phyloP scores from a whole-genome alignment of 2,113 vertebrate genomes.

The Athene cunicularia region DNA sequence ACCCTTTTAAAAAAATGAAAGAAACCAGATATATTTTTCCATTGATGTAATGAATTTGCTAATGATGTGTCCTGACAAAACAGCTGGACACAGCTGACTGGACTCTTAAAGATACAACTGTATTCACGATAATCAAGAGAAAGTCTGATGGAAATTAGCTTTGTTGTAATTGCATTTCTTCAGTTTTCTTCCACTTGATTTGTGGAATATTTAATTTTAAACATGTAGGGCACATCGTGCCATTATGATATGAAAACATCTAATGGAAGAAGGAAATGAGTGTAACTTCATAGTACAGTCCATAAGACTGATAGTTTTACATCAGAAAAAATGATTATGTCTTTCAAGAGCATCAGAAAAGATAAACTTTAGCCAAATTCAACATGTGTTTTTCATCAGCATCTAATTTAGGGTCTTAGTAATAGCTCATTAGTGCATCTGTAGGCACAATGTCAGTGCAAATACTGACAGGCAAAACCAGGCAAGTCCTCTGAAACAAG shows the following conservation, averaged over 20 bases:
- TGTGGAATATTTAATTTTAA: neutral
- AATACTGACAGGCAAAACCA: neutral
- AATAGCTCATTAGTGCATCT: neutral
- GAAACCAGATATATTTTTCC: neutral
- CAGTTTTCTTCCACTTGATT: neutral
- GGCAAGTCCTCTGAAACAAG: neutral
- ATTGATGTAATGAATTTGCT: neutral
- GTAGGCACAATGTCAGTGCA: neutral
- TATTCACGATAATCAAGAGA: neutral
- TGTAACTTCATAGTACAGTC: neutral
- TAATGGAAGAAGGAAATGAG: neutral
- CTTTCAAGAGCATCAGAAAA: neutral
- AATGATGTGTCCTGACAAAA: neutral
- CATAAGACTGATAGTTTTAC: neutral
- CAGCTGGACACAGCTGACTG: conserved; percentile 43
- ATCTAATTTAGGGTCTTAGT: neutral
- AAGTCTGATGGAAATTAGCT: neutral
- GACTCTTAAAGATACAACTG: neutral
- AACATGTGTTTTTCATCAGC: neutral
- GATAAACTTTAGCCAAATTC: neutral
- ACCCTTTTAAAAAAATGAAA: neutral
- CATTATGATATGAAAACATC: neutral
- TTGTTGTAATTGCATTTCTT: neutral
- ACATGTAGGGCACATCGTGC: neutral
- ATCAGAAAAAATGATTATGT: neutral